Conservation (phyloP, 2,888 invertebrate species). For the Euspilapteryx auroguttella region DNA sequence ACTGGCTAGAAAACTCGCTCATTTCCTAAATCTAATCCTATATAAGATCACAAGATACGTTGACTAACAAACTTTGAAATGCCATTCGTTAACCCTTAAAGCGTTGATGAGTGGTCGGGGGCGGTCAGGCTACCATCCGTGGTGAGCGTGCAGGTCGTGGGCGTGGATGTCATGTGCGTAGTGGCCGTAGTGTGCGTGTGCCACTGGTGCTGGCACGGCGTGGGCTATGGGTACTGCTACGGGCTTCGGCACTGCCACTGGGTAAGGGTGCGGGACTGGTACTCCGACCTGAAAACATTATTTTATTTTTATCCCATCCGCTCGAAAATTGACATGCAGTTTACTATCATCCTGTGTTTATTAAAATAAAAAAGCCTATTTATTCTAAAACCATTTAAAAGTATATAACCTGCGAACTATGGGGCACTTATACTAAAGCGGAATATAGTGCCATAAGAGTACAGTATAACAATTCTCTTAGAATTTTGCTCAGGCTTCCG, state of each 20-base stretch:
- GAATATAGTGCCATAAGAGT: too few relatives aligned
- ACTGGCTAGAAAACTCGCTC: too few relatives aligned
- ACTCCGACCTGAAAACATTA: constrained; percentile 7
- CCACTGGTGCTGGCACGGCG: constrained; percentile 46
- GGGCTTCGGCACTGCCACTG: constrained; percentile 35
- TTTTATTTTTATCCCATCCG: too few relatives aligned
- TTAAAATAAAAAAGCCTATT: too few relatives aligned
- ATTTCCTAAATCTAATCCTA: too few relatives aligned
- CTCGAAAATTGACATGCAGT: background rate
- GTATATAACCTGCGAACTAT: background rate
- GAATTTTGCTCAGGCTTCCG: too few relatives aligned
- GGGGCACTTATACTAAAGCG: too few relatives aligned
- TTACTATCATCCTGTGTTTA: background rate
- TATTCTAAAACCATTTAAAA: too few relatives aligned
- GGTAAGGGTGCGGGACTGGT: constrained; percentile 8
- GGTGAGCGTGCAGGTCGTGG: constrained; percentile 12
- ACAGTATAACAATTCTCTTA: too few relatives aligned
- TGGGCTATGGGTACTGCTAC: constrained; percentile 6
- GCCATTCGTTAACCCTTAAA: constrained; percentile 2
- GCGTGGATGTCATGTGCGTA: constrained; percentile 27
- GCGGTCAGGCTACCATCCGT: constrained; percentile 2
- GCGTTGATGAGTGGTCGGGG: constrained; percentile 1
- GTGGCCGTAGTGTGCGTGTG: constrained; percentile 34
- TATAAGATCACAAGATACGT: background rate
- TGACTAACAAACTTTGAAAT: constrained; percentile 2